Evolutionary conservation across 2,888 invertebrate species (phyloP).

Genomic region (Cataglyphis rosenhaueri): DNA sequence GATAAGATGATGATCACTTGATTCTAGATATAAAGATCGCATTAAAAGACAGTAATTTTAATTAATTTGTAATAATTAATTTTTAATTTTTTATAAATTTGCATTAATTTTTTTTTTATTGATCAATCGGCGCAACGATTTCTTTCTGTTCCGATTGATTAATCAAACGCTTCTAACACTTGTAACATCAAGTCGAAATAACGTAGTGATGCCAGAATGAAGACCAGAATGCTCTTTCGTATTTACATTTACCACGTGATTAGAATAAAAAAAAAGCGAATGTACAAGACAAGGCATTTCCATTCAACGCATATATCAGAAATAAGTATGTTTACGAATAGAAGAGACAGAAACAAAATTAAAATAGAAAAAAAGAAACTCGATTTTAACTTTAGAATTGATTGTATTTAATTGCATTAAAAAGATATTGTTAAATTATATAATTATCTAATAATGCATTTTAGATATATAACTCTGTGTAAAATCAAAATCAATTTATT

Average conservation of each 20-base stretch:
- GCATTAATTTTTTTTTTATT: background rate
- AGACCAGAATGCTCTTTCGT: background rate
- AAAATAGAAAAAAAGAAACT: background rate
- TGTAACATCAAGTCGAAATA: background rate
- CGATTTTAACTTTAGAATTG: background rate
- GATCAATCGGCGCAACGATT: background rate
- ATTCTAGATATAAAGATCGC: background rate
- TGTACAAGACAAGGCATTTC: background rate
- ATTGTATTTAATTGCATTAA: background rate
- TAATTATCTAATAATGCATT: conserved; percentile 29
- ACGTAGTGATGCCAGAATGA: no score
- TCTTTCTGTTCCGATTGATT: background rate
- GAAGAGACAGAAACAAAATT: background rate
- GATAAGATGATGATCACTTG: background rate
- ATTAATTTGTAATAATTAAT: background rate
- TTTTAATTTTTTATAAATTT: background rate
- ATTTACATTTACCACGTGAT: background rate
- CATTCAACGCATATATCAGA: background rate
- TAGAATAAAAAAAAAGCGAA: background rate
- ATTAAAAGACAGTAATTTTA: background rate
- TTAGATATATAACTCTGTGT: background rate
- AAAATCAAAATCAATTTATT: conserved; percentile 58
- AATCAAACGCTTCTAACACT: background rate
- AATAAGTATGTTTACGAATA: background rate
- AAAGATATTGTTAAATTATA: conserved; percentile 44